Evolutionary conservation across 2,888 invertebrate species (phyloP).

Genomic region (Aphodius granarius): DNA sequence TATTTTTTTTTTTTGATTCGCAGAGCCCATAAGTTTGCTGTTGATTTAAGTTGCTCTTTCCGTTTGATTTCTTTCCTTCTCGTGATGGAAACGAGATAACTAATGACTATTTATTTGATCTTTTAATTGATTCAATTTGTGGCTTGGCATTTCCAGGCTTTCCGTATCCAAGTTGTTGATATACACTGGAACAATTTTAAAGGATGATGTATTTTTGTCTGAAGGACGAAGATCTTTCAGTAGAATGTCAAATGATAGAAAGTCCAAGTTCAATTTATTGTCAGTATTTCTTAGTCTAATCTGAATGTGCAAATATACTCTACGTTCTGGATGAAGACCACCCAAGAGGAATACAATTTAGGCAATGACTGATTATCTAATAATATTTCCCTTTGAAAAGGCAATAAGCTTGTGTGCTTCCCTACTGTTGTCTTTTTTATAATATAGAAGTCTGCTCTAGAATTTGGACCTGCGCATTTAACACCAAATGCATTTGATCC

Average conservation of each 20-base stretch:
- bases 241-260: neutral
- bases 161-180: neutral
- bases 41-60: too few species aligned
- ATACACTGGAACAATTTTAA: neutral
- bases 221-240: neutral
- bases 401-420: too few species aligned
- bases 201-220: neutral
- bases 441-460: too few species aligned
- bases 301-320: neutral
- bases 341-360: neutral
- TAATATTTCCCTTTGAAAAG: too few species aligned
- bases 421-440: too few species aligned
- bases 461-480: too few species aligned
- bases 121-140: neutral
- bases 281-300: neutral
- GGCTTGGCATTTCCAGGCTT: neutral
- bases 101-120: neutral
- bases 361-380: too few species aligned
- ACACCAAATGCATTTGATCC: too few species aligned
- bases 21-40: too few species aligned
- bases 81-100: too few species aligned
- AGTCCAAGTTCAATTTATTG: neutral
- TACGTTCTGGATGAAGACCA: neutral
- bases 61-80: too few species aligned
- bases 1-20: too few species aligned